phyloP scores from a whole-genome alignment of 23 tunicate genomes.

The Pegea sp. region DNA sequence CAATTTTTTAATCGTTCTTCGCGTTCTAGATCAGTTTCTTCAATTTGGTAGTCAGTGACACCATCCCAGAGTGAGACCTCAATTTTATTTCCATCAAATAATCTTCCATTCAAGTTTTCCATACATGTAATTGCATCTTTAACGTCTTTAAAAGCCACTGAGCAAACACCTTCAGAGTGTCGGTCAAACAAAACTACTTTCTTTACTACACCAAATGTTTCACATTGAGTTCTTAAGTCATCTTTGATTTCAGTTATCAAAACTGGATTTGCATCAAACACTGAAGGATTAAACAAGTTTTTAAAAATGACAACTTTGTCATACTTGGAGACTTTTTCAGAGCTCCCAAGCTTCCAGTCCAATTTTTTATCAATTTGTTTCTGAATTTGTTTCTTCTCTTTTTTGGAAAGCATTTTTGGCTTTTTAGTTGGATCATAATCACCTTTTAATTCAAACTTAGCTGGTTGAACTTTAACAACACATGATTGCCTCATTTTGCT shows the following conservation, averaged over 20 bases:
- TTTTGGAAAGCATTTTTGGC: conserved; percentile 78
- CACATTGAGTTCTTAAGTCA: conserved; percentile 61
- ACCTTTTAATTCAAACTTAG: conserved; percentile 62
- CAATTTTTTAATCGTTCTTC: conserved; percentile 59
- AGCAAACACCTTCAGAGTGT: conserved; percentile 87
- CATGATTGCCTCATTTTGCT: conserved; percentile 13
- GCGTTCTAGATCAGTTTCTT: conserved; percentile 70
- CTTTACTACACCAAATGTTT: conserved; percentile 68
- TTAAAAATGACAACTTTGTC: conserved; percentile 69
- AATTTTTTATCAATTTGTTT: conserved; percentile 40
- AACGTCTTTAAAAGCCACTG: conserved; percentile 63
- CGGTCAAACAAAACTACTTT: conserved; percentile 86
- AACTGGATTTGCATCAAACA: conserved; percentile 60
- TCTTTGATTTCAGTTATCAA: conserved; percentile 56
- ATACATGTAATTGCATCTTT: conserved; percentile 38
- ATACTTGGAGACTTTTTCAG: conserved; percentile 23
- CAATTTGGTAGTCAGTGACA: conserved; percentile 62
- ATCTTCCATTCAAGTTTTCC: conserved; percentile 43
- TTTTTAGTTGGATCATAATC: conserved; percentile 66
- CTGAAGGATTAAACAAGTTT: conserved; percentile 55
- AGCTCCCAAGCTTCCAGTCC: conserved; percentile 57
- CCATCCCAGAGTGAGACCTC: conserved; percentile 57
- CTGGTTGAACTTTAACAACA: conserved; percentile 29
- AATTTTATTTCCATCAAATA: conserved; percentile 30
- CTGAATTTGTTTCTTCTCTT: conserved; percentile 43